Conservation (phyloP, 2,113 vertebrate genomes). For the Turnix velox region DNA sequence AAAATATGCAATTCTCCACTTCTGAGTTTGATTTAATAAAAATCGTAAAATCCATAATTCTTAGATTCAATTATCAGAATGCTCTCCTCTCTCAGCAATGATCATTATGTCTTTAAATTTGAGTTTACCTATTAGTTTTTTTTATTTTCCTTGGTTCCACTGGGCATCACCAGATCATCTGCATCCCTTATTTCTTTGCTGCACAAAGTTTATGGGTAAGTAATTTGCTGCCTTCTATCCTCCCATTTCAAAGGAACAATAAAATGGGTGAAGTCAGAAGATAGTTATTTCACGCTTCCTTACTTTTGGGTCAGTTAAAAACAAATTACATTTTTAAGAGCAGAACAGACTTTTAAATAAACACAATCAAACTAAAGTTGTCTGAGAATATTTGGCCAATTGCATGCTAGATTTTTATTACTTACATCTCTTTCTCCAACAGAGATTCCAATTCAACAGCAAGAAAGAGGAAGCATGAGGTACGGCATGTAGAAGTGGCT, state of each 20-base stretch:
- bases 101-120: neutral
- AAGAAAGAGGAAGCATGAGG: neutral
- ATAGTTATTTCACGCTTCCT: neutral
- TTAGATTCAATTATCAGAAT: neutral
- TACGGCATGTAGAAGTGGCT: fast-evolving
- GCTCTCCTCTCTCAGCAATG: neutral
- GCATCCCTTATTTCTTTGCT: neutral
- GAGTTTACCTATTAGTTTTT: neutral
- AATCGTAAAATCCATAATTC: neutral
- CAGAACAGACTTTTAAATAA: neutral
- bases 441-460: neutral
- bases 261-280: neutral
- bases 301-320: neutral
- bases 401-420: neutral
- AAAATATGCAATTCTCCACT: neutral
- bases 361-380: neutral
- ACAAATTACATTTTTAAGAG: neutral
- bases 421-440: neutral
- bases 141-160: neutral
- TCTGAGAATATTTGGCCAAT: neutral
- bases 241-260: neutral
- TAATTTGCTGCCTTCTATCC: neutral
- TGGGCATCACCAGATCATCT: neutral
- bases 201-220: neutral
- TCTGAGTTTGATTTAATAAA: neutral